These are phyloP conservation scores for Trachelus troglodyta DNA, from an alignment of 2,888 invertebrate genomes.

Conservation along the genomic window DNA sequence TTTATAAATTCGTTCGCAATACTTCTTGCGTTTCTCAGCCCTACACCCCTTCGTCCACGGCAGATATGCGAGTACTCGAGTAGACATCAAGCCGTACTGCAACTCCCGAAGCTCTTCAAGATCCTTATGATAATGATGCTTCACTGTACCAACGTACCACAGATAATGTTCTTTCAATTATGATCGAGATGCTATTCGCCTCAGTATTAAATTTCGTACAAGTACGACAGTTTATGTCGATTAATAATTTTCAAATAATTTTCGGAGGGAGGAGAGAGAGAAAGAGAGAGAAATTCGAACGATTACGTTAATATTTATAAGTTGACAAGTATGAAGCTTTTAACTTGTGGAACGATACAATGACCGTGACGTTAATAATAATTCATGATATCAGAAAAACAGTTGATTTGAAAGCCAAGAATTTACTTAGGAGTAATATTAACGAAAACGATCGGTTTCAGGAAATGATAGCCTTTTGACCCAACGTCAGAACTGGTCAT, in stretches of 20 bases:
- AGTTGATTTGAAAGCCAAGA: background rate
- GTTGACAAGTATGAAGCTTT: background rate
- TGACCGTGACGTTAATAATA: background rate
- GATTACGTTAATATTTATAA: background rate
- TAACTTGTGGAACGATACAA: background rate
- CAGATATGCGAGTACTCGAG: background rate
- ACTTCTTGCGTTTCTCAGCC: background rate
- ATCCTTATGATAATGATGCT: slow-evolving; percentile 20
- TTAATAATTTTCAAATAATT: background rate
- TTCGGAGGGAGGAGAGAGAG: background rate
- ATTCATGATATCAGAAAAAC: background rate
- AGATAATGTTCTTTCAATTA: background rate
- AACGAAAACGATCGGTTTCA: background rate
- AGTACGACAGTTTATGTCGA: background rate
- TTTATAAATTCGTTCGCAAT: background rate
- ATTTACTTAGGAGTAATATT: background rate
- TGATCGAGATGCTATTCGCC: background rate
- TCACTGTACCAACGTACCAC: background rate
- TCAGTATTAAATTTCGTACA: background rate
- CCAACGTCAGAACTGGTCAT: background rate
- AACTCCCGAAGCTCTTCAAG: slow-evolving; percentile 6
- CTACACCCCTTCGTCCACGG: background rate
- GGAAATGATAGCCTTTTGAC: background rate
- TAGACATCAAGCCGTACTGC: background rate
- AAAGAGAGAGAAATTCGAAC: background rate